Conservation (phyloP, 1,140 invertebrate species). For the Euwallacea fornicatus region DNA sequence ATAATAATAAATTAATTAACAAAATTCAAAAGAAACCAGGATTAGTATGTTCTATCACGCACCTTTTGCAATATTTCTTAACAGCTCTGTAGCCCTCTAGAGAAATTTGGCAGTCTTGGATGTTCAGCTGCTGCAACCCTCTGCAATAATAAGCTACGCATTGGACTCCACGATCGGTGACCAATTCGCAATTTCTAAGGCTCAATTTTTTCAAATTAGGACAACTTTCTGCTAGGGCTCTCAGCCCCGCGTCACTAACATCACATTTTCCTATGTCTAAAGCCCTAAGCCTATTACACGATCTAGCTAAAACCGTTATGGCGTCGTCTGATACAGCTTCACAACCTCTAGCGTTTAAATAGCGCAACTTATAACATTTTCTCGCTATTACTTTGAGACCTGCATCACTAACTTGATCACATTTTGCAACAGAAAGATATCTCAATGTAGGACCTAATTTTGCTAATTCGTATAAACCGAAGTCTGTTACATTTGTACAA, state of each 20-base stretch:
- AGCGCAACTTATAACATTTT: constrained; percentile 85
- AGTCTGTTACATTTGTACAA: constrained; percentile 86
- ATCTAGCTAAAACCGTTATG: constrained; percentile 77
- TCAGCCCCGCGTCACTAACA: constrained; percentile 83
- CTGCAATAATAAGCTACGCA: constrained; percentile 84
- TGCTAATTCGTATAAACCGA: constrained; percentile 85
- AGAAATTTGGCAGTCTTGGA: constrained; percentile 87
- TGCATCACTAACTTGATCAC: constrained; percentile 80
- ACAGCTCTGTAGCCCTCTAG: constrained; percentile 86
- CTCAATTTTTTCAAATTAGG: constrained; percentile 89
- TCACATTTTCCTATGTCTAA: constrained; percentile 92
- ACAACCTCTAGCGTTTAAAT: constrained; percentile 88
- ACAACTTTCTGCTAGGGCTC: constrained; percentile 83
- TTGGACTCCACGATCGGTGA: constrained; percentile 85
- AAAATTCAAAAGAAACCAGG: constrained; percentile 74
- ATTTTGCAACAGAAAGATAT: constrained; percentile 88
- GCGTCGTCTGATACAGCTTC: constrained; percentile 90
- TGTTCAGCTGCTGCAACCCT: constrained; percentile 85
- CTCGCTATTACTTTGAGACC: constrained; percentile 84
- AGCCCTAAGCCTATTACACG: constrained; percentile 80
- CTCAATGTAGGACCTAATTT: constrained; percentile 81
- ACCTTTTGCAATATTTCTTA: constrained; percentile 86
- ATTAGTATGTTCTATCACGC: constrained; percentile 93
- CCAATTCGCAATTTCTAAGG: constrained; percentile 84
- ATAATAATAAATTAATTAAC: constrained; percentile 33